Evolutionary conservation across 2,888 invertebrate species (phyloP), one percentile per base, ranked within the genome.

Genomic region (Trichogramma dendrolimi): DNA sequence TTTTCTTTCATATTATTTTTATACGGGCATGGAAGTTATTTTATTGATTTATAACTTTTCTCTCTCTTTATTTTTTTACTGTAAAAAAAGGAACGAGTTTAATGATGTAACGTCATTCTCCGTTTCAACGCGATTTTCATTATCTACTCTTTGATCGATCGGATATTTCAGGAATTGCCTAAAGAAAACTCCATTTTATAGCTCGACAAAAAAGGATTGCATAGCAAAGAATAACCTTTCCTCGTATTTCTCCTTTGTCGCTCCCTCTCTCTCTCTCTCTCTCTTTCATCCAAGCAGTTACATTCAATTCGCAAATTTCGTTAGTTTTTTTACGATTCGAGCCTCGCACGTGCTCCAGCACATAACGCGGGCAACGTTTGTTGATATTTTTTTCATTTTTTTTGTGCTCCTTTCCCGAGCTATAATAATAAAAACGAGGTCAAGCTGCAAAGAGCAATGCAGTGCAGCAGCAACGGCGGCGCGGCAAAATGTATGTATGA

Each of bases 1-100:
- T 59, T 56, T 55, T 55, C 51, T 46, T 10, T 7, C 10, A 8
- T 55, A 62, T 59, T 56, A 52, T 55, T 47, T 46, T 10, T 7
- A 46, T 10, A 4, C 4, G 46, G 46, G 10, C 4, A 46, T 10
- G 46, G 46, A 46, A 46, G 11, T 11, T 2, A 27, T 27, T 27
- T 27, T 27, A 27, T 27, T 27, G 27, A 2, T 27, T 27, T 46
- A 10, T 46, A 46, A 46, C 39, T 50, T 49, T 4, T 52, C 6
- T 52, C 7, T 40, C 11, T 40, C 5, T 7, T 39, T 39, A 40
- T 40, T 52, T 52, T 49, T 40, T 51, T 40, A 7, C 51, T 10
- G 50, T 1, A 39, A 11, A 49, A 2, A 27, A 27, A 49, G 27
- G 27, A 27, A 27, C 27, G 27, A 27, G 27, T 27, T 2, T 27